phyloP scores from a whole-genome alignment of 2,888 invertebrate species.

The Imbricaverruca yamaguchii region DNA sequence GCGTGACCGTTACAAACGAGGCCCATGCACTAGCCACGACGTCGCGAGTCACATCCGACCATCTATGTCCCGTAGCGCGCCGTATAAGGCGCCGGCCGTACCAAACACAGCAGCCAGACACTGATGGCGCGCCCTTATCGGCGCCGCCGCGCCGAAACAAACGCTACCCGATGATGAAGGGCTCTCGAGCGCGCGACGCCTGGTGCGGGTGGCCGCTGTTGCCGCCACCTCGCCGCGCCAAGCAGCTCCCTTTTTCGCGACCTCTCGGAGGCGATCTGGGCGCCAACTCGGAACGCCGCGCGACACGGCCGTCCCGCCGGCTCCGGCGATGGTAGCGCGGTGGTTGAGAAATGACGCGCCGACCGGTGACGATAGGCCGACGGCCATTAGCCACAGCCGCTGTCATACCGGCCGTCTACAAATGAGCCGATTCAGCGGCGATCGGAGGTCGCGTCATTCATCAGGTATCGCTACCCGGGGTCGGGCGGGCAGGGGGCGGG shows the following conservation, averaged over 20 bases:
- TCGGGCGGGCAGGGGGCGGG: neutral
- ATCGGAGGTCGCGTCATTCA: neutral
- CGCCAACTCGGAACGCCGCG: neutral
- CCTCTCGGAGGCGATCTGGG: neutral
- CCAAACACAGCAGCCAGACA: neutral
- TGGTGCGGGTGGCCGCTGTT: neutral
- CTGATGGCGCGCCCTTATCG: neutral
- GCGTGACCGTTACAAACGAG: conserved; percentile 5
- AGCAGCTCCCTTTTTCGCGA: no score
- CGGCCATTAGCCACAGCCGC: neutral
- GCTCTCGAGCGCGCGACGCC: neutral
- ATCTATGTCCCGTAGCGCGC: neutral
- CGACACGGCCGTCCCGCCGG: neutral
- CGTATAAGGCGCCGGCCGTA: neutral
- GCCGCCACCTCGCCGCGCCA: neutral
- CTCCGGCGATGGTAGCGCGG: no score
- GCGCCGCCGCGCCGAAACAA: neutral
- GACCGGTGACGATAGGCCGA: no score
- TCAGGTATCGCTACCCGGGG: neutral
- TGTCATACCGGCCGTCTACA: neutral
- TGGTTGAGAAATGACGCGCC: no score
- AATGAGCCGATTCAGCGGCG: conserved; percentile 6
- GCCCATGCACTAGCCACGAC: neutral
- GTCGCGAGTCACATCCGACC: neutral
- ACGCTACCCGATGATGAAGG: neutral